Conservation (phyloP, 1,140 invertebrate species). For the Aphelenchoides fujianensis region DNA sequence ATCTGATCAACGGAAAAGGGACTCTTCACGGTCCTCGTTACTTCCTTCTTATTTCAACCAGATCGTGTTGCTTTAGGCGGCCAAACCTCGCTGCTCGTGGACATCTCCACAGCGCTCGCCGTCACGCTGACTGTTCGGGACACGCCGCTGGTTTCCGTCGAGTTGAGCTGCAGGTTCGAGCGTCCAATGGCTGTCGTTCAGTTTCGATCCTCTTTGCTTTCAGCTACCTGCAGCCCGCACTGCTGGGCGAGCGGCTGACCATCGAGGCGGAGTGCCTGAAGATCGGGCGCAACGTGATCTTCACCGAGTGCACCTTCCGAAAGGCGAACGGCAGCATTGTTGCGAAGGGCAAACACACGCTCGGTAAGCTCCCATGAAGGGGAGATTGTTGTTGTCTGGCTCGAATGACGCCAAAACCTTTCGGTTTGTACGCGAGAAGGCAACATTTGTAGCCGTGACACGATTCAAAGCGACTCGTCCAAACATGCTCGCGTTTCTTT, state of each 20-base stretch:
- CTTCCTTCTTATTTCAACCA: too few species aligned
- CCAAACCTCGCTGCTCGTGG: conserved; percentile 76
- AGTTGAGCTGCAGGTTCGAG: conserved; percentile 60
- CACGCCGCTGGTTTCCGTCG: conserved; percentile 72
- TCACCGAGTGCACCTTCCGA: conserved; percentile 39
- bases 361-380: background rate
- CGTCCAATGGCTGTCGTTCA: background rate
- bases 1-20: conserved; percentile 75
- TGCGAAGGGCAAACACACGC: conserved; percentile 46
- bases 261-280: conserved; percentile 43
- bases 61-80: conserved; percentile 72
- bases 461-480: background rate
- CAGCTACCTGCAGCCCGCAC: conserved; percentile 38
- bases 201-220: conserved; percentile 2
- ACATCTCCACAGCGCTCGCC: conserved; percentile 77
- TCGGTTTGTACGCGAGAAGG: too few species aligned
- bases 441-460: background rate
- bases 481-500: background rate
- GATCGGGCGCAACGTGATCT: conserved; percentile 40
- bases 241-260: conserved; percentile 35
- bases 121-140: conserved; percentile 68
- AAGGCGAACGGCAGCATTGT: conserved; percentile 32
- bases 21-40: conserved; percentile 71
- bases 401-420: too few species aligned
- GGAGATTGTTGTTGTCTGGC: too few species aligned